Conservation (phyloP, 2,113 vertebrate species). For the Dicrurus megarhynchus region DNA sequence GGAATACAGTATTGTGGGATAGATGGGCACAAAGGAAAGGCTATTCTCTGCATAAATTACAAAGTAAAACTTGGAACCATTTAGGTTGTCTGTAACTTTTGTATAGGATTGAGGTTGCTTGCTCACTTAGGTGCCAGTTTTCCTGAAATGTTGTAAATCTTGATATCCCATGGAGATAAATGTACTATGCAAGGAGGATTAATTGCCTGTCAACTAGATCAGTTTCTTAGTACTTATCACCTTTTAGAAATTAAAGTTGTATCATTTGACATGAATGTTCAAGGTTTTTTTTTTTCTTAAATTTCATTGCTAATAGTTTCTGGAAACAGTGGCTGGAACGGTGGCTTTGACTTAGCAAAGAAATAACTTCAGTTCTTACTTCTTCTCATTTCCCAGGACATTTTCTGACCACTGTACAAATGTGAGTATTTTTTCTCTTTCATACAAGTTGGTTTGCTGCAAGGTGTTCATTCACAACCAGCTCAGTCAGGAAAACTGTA, state of each 20-base stretch:
- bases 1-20: not conserved
- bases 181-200: conserved; percentile 61
- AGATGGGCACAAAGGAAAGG: not conserved
- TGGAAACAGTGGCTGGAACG: not conserved
- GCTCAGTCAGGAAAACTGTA: not conserved
- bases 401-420: not conserved
- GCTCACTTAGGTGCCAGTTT: conserved; percentile 33
- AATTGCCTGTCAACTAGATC: conserved; percentile 46
- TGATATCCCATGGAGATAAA: conserved; percentile 37
- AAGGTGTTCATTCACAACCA: not conserved
- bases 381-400: not conserved
- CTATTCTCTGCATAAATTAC: not conserved
- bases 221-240: conserved; percentile 46
- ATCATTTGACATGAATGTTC: conserved; percentile 14
- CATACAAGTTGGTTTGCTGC: not conserved
- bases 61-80: not conserved
- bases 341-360: conserved; percentile 2
- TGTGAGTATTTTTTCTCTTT: not conserved
- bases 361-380: conserved; percentile 18
- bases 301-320: not conserved
- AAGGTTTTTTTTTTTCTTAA: not conserved
- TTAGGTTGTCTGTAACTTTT: conserved; percentile 17
- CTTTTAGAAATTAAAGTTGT: conserved; percentile 58
- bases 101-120: conserved; percentile 1
- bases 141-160: conserved; percentile 30